These are phyloP conservation scores for Bungarus multicinctus DNA, from an alignment of 2,113 vertebrate species.

Conservation along the genomic window DNA sequence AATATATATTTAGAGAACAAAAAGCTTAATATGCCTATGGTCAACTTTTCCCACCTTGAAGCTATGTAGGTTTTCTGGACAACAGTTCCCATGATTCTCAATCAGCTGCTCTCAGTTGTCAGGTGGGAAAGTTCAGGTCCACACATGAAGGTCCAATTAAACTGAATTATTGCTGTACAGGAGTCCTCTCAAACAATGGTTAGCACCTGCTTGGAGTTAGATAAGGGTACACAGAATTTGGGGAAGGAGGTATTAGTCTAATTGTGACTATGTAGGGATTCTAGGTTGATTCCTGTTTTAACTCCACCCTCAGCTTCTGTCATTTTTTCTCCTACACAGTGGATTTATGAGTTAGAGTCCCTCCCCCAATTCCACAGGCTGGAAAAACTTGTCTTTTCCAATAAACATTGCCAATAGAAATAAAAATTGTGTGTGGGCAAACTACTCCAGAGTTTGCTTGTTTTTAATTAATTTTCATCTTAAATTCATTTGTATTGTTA, in stretches of 20 bases:
- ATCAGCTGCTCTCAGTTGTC: background rate
- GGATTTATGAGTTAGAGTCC: background rate
- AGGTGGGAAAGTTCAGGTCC: background rate
- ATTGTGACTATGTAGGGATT: background rate
- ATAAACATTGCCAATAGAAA: background rate
- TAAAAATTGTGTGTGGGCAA: background rate
- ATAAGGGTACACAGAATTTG: background rate
- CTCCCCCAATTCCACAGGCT: background rate
- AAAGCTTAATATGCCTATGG: background rate
- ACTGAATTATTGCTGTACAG: background rate
- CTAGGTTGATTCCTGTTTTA: background rate
- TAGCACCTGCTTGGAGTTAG: background rate
- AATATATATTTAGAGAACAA: constrained; percentile 39
- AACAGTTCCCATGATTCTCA: background rate
- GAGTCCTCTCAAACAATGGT: background rate
- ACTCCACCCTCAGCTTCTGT: background rate
- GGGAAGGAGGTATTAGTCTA: background rate
- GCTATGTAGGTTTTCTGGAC: background rate
- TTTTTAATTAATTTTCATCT: background rate
- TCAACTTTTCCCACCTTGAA: background rate
- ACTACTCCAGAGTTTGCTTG: background rate
- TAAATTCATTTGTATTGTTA: background rate
- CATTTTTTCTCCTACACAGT: background rate
- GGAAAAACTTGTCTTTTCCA: background rate
- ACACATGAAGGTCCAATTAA: background rate